Conservation (phyloP, 2,113 vertebrate genomes). For the Chunga burmeisteri region DNA sequence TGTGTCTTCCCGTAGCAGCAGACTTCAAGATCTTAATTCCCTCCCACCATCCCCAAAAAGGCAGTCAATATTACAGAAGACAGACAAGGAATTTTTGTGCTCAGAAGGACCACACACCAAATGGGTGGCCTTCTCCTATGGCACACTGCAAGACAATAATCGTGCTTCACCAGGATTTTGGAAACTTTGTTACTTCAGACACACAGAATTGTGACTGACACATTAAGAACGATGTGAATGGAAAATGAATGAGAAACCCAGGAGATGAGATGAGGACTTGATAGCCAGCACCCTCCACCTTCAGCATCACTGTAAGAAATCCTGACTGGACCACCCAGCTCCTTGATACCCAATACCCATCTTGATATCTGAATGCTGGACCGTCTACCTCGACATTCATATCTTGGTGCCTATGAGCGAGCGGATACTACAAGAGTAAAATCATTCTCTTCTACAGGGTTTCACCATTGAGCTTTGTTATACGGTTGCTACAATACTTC, state of each 20-base stretch:
- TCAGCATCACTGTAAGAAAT: neutral
- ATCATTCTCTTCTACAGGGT: neutral
- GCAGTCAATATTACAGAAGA: neutral
- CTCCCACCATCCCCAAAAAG: neutral
- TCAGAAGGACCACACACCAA: neutral
- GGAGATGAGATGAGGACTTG: neutral
- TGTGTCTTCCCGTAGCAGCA: neutral
- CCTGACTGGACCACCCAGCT: neutral
- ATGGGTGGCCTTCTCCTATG: neutral
- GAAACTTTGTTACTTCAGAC: neutral
- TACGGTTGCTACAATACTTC: fast-evolving
- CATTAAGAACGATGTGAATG: too few relatives aligned
- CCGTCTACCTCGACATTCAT: neutral
- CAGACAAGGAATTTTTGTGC: neutral
- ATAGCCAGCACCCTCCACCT: neutral
- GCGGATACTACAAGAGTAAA: neutral
- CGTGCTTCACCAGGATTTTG: neutral
- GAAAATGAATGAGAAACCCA: neutral
- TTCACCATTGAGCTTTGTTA: neutral
- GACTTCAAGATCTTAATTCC: neutral
- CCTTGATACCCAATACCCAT: too few relatives aligned
- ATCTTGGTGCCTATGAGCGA: neutral
- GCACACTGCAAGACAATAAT: neutral
- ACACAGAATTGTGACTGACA: fast-evolving
- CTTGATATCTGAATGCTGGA: neutral